Base-by-base conservation (phyloP, 2,888 invertebrate genomes). In the Drosophila robusta region DNA sequence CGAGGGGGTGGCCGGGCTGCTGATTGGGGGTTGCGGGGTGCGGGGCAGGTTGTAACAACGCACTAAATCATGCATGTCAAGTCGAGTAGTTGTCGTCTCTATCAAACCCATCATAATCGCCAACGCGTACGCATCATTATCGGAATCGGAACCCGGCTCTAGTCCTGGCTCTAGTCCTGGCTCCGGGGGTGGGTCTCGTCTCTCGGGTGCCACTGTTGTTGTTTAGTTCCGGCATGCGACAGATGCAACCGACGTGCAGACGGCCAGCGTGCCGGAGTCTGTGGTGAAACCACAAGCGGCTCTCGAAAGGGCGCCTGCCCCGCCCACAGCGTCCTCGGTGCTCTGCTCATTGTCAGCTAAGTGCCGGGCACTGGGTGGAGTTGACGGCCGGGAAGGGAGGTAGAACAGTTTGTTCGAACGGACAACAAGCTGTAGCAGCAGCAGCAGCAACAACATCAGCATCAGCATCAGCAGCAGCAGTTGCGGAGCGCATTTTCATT, bases 201-300 rank as follows among this genome's bases (percentile, higher is more conserved):
- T 78, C 68, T 42, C 46, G 70, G 71, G 70, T 57, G 62, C 32
- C 45, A 54, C 67, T 66, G 58, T 68, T 76, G 73, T 74, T 80
- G 70, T 77, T 90, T 87, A 87, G 88, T 90, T 89, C 80, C 87
- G 90, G 84, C 75, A 77, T 77, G 80, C 89, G 87, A 87, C 89
- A 89, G 75, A 86, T 82, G 79, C 78, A 88, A 64, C 67, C 67
- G 67, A 75, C 82, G 80, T 84, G 82, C 72, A 70, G 78, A 69
- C 78, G 46, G 44, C 42, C 71, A 22, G 18, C 47, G 7, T 7
- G 50, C 51, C 55, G 54, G 54, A 57, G 65, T 60, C 65, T 75
- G 66, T 60, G 81, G 64, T 54, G 52, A 62, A 69, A 78, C 84
- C 87, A 68, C 87, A 84, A 85, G 83, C 82, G 85, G 83, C 82